Conservation (phyloP, 2,888 invertebrate species). For the Caenorhabditis macrosperma region DNA sequence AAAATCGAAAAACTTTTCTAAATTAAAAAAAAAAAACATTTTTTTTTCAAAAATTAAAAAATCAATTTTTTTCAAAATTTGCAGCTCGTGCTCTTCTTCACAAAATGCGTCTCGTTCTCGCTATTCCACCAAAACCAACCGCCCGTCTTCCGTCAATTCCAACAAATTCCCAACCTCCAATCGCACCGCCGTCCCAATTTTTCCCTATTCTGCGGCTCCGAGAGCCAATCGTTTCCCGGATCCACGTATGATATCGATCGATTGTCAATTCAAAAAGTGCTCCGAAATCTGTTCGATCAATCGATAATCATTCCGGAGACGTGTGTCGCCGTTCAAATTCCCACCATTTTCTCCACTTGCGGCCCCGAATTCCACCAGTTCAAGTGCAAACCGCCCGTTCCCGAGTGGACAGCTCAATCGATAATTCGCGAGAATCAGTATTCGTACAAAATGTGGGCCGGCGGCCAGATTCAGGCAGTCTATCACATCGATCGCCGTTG, state of each 20-base stretch:
- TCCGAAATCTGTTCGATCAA: not conserved
- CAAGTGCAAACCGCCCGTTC: slow-evolving; percentile 5
- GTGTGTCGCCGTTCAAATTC: not conserved
- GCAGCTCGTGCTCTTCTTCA: not conserved
- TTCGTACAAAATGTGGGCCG: not conserved
- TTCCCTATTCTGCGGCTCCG: not conserved
- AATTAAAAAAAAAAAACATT: no score
- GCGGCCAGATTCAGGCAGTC: not conserved
- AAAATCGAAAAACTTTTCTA: no score
- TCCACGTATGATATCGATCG: not conserved
- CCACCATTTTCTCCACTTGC: not conserved
- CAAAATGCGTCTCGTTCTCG: not conserved
- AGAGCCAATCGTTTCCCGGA: not conserved
- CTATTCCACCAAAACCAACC: not conserved
- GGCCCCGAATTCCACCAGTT: slow-evolving; percentile 2
- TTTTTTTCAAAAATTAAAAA: no score
- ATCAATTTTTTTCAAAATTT: not conserved
- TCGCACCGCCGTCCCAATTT: not conserved
- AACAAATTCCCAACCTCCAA: not conserved
- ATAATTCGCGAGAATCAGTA: not conserved
- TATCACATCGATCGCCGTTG: slow-evolving; percentile 4
- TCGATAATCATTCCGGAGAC: not conserved
- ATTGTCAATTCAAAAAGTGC: not conserved
- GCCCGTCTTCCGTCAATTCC: not conserved
- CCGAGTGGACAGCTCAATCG: slow-evolving; percentile 1